Conservation (phyloP, 2,888 invertebrate genomes). For the Drosophila prolongata region DNA sequence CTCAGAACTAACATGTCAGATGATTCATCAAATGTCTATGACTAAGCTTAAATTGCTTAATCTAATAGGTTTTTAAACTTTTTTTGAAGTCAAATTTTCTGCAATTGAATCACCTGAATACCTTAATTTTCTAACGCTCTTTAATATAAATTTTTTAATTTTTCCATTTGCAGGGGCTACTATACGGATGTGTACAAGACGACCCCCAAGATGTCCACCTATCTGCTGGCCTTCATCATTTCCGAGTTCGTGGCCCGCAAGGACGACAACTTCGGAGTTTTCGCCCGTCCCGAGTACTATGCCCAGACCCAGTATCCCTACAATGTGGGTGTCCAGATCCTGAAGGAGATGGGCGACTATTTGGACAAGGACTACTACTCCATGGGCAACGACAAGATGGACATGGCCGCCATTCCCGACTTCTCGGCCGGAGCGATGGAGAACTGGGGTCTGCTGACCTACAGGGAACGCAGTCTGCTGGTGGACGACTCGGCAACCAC, state of each 20-base stretch:
- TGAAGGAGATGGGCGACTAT: conserved; percentile 86
- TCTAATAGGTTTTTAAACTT: too few species aligned
- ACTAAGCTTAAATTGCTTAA: too few species aligned
- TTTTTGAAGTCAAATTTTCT: too few species aligned
- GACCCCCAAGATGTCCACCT: conserved; percentile 90
- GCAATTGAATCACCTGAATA: too few species aligned
- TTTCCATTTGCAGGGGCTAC: conserved; percentile 47
- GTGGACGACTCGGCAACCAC: conserved; percentile 87
- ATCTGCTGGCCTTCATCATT: conserved; percentile 92
- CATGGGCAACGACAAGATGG: conserved; percentile 88
- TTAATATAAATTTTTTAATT: background rate
- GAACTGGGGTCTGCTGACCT: conserved; percentile 95
- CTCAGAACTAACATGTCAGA: too few species aligned
- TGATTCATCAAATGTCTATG: too few species aligned
- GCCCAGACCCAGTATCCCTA: conserved; percentile 88
- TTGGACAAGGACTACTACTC: conserved; percentile 86
- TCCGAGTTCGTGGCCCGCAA: conserved; percentile 85
- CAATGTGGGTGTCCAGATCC: conserved; percentile 86
- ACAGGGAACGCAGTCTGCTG: conserved; percentile 89
- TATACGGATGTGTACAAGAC: conserved; percentile 73
- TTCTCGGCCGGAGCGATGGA: conserved; percentile 95
- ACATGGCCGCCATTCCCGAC: conserved; percentile 94
- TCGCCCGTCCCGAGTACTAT: conserved; percentile 89
- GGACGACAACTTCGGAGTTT: conserved; percentile 85
- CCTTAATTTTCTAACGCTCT: too few species aligned